Conservation (phyloP, 2,888 invertebrate species). For the Rhopalosiphum nymphaeae region DNA sequence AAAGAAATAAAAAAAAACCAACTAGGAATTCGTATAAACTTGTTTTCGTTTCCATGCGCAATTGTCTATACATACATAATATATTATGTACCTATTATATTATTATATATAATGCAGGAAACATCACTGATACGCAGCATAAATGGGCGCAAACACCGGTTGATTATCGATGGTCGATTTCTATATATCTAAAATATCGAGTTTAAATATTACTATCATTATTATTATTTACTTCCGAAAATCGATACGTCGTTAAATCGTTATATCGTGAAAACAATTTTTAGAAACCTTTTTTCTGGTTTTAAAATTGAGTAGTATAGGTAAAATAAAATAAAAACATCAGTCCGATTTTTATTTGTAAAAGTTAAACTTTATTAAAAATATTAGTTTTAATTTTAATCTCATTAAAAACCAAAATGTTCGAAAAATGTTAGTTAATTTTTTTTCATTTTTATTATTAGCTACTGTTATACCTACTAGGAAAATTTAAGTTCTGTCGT, state of each 20-base stretch:
- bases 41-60: background rate
- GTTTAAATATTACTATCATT: background rate
- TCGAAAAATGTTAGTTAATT: too few species aligned
- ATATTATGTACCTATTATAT: background rate
- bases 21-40: background rate
- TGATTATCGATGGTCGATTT: conserved; percentile 4
- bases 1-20: background rate
- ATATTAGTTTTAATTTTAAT: too few species aligned
- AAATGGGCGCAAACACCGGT: background rate
- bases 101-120: background rate
- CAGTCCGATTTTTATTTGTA: background rate
- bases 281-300: background rate
- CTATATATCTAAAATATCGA: background rate
- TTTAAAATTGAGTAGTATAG: background rate
- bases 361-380: too few species aligned
- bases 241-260: background rate
- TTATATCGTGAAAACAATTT: background rate
- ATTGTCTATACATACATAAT: background rate
- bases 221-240: background rate
- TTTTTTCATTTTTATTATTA: too few species aligned
- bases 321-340: background rate
- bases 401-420: too few species aligned
- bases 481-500: too few species aligned
- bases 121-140: background rate
- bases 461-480: too few species aligned